Evolutionary conservation across 1,140 invertebrate genomes (phyloP).

Genomic region (Drosophila sucinea): DNA sequence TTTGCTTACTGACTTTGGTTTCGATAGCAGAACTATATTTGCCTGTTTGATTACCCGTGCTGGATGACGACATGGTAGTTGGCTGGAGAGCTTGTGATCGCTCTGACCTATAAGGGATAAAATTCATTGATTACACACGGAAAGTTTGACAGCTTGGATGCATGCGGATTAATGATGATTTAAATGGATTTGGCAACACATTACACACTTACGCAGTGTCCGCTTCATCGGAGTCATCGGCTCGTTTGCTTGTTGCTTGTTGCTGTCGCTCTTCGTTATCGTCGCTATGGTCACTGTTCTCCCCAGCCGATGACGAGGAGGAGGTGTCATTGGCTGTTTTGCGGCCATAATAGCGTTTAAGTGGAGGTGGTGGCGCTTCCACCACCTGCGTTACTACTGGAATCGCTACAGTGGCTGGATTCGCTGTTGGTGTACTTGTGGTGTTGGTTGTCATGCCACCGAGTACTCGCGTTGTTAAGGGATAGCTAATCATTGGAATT

Average conservation of each 20-base stretch:
- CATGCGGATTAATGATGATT: neutral
- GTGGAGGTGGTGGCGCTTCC: constrained; percentile 78
- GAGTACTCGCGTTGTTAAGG: constrained; percentile 51
- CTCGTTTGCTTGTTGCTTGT: constrained; percentile 69
- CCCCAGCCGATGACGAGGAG: constrained; percentile 52
- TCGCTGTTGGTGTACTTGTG: neutral
- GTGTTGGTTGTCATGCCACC: constrained; percentile 26
- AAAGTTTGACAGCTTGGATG: too few species aligned
- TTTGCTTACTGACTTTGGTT: constrained; percentile 98
- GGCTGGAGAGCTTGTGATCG: constrained; percentile 66
- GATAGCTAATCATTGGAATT: constrained; percentile 69
- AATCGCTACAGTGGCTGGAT: neutral
- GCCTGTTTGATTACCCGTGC: constrained; percentile 83
- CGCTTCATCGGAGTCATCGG: constrained; percentile 71
- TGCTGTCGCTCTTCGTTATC: constrained; percentile 44
- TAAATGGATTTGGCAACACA: constrained; percentile 37
- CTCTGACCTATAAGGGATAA: constrained; percentile 71
- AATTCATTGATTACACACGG: neutral
- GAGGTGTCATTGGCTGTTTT: constrained; percentile 85
- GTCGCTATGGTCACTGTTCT: constrained; percentile 64
- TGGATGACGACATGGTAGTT: constrained; percentile 65
- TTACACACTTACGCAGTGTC: constrained; percentile 80
- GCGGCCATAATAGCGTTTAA: constrained; percentile 87
- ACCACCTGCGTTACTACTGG: constrained; percentile 49
- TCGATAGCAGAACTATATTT: constrained; percentile 85